Base-by-base conservation (phyloP, 2,888 invertebrate species). In the Falcaria lacertinaria region DNA sequence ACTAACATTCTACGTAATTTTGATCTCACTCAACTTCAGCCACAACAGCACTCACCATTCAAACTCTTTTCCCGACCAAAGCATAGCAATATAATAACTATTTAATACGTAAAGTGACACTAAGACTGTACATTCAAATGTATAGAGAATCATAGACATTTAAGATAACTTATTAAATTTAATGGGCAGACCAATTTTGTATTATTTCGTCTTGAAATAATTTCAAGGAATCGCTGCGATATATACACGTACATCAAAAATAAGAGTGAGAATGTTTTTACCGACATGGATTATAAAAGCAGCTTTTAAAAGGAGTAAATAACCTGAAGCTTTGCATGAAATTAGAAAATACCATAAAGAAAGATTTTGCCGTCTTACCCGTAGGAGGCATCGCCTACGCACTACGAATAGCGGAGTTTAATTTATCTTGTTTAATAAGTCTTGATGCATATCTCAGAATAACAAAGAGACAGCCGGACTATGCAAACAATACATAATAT, bases 1-100 rank as follows among this genome's bases (percentile, higher is more conserved):
- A 41, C 64, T 86, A 22, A 58, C 64, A 57, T 64, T 85, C 17
- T 86, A 85, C 48, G 46, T 80, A 11, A 59, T 76, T 50, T 63
- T 87, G 42, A 74, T 87, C 16, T 53, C 60, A 38, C 58, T 81
- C 13, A 77, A 69, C 61, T 74, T 69, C 44, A 77, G 66, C 40
- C 69, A 70, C 43, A 70, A 69, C 28, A 47, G 54, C n/a, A n/a
- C n/a, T 2, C 72, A 73, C 39, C 61, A 68, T 2, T 66, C 65
- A 13, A 70, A 60, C 44, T 58, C 67, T 3, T 48, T 73, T 42
- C 70, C 72, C 15, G 70, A 77, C 47, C 60, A 64, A 40, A 78
- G 75, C 46, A 48, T 73, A 34, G 62, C 72, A 15, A 64, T 41
- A 78, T 74, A 46, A 48, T 73, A 34, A 60, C 39, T 11, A 15